Percentiles rank a stretch among this genome's conserved stretches.
phyloP scores from a whole-genome alignment of 2,888 invertebrate species.

The Exocentrus adspersus region DNA sequence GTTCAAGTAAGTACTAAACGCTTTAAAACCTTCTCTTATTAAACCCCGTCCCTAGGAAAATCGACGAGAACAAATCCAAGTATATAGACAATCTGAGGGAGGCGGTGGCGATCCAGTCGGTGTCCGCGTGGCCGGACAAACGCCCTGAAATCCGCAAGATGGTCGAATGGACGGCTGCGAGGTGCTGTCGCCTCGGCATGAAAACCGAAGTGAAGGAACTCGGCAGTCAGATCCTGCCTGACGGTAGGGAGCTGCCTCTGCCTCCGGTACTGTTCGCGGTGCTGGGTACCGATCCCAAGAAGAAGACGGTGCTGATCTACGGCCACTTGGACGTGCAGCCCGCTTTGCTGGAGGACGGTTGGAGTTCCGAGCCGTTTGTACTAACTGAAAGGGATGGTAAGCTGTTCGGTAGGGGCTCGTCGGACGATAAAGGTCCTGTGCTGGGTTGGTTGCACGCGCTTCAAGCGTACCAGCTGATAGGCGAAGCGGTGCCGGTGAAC shows the following conservation, averaged over 20 bases:
- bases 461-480: slow-evolving; percentile 83
- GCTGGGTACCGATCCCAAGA: slow-evolving; percentile 82
- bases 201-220: slow-evolving; percentile 62
- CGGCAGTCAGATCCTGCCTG: slow-evolving; percentile 78
- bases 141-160: slow-evolving; percentile 75
- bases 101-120: slow-evolving; percentile 91
- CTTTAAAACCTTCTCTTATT: too few relatives aligned
- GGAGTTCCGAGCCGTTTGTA: slow-evolving; percentile 94
- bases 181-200: slow-evolving; percentile 64
- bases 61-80: slow-evolving; percentile 78
- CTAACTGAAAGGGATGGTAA: slow-evolving; percentile 89
- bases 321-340: slow-evolving; percentile 99
- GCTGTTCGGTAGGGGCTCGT: slow-evolving; percentile 87
- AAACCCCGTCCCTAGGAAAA: too few relatives aligned
- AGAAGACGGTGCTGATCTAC: slow-evolving; percentile 94
- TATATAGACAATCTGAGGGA: slow-evolving; percentile 83
- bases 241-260: slow-evolving; percentile 77
- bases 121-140: slow-evolving; percentile 88
- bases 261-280: slow-evolving; percentile 87
- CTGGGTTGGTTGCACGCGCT: slow-evolving; percentile 96
- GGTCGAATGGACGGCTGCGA: slow-evolving; percentile 77
- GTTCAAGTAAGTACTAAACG: too few relatives aligned
- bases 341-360: slow-evolving; percentile 91
- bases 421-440: slow-evolving; percentile 94
- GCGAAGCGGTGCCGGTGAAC: slow-evolving; percentile 72